Evolutionary conservation across 2,888 invertebrate genomes (phyloP), one percentile per base, ranked within the genome.

Genomic region (Antheraea yamamai): DNA sequence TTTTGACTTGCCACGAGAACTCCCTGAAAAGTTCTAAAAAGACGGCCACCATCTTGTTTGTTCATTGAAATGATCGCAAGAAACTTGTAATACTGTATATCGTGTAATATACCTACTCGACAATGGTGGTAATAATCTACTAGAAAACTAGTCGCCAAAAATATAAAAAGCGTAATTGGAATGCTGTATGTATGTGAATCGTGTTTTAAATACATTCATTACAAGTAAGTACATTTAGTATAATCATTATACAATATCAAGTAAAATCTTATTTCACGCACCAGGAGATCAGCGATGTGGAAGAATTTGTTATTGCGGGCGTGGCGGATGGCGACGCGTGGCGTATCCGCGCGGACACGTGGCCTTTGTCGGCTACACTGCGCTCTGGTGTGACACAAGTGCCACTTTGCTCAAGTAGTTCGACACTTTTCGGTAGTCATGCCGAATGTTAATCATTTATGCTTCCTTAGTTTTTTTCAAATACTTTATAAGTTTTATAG

Each of bases 181-280:
- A 39, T 39, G 39, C 39, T 39, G 47, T 47, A 47, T 47, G 8
- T 47, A 47, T 47, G 47, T 47, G 47, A 8, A 47, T 52, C 26
- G 8, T 16, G 58, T 30, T 58, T 47, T 64, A 64, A n/a, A 18
- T 58, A 73, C 35, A 52, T 20, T 16, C n/a, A 39, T 4, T n/a
- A 61, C 10, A n/a, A 23, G 23, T 47, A 23, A n/a, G 12, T 39
- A 20, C 52, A 47, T 7, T 47, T 10, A 47, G 47, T 47, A 1
- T 39, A 51, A 23, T 23, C 47, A 18, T 51, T 30, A 61, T 16
- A 47, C 35, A 52, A 20, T 30, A 47, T 78, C 76, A 77, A 81
- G 77, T 76, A 76, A 83, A 85, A 87, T 87, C 83, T 83, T 79
- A 86, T 90, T 90, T 88, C 89, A 91, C 84, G 89, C 84, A 86